Conservation (phyloP, 2,113 vertebrate genomes). For the Empidonax traillii region DNA sequence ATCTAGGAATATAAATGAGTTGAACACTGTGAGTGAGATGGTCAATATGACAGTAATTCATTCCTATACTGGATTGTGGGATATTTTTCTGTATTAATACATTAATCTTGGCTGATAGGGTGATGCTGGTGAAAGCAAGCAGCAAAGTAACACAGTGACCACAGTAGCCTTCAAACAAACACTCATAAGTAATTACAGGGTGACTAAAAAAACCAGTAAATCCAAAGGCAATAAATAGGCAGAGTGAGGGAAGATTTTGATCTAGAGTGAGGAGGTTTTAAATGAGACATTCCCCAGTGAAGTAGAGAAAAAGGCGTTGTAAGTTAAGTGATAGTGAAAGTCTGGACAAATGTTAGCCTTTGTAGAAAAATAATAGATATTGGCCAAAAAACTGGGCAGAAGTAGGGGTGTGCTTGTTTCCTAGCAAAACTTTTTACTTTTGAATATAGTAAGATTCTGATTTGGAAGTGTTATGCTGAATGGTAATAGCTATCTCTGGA, state of each 20-base stretch:
- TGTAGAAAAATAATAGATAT: background rate
- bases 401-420: accelerated
- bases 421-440: background rate
- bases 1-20: background rate
- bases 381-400: background rate
- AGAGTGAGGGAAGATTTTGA: background rate
- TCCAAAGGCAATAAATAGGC: background rate
- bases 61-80: background rate
- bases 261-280: background rate
- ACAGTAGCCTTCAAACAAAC: background rate
- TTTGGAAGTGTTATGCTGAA: background rate
- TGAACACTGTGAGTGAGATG: background rate
- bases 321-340: background rate
- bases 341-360: background rate
- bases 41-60: background rate
- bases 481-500: background rate
- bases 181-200: background rate
- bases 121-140: background rate
- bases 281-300: background rate
- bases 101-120: background rate
- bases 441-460: background rate
- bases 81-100: background rate
- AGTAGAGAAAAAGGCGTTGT: background rate
- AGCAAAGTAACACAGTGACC: background rate
- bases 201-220: background rate